Base-by-base conservation (phyloP, 2,888 invertebrate species). In the Itoplectis maculator region DNA sequence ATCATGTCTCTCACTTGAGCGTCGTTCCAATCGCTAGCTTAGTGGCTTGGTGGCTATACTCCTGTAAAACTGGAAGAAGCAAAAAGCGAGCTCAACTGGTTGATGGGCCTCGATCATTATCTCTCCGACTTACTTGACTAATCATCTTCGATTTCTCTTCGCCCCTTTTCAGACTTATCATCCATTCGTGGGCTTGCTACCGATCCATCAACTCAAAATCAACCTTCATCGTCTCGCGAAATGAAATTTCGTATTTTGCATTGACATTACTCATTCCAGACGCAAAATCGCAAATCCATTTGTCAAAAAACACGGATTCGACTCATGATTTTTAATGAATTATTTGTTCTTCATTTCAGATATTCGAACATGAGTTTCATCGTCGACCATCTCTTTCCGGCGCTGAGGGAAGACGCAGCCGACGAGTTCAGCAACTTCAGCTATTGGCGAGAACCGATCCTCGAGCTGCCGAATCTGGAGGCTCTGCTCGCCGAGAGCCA, bases 331-430 rank as follows among this genome's bases (percentile, higher is more conserved):
- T 29, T 69, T 18, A 40, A 51, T 42, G n/a, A n/a, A 6, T 63
- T 29, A 5, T 29, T 90, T 89, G 9, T 66, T 42, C 8, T 47
- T 66, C n/a, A 82, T 94, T 95, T 5, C 95, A 99, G 99, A 92
- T 99, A 99, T 94, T 96, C 97, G 81, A 97, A 97, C 93, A 97
- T 99, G 96, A 97, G 97, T 85, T 97, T 97, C 93, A 96, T 99
- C 86, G 99, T 98, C 86, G 99, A 99, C 94, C 98, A 98, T 93
- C 95, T 99, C 93, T 99, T 99, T 94, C 99, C 99, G 87, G 96
- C 97, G 65, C 94, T 96, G 88, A 89, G 90, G 23, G 94, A 95
- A 85, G 95, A 95, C 63, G 94, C 94, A 18, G 94, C 95, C 0
- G 95, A 95, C 86, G 95, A 95, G 92, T 99, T 96, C 94, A 97